Percentiles rank a stretch among this genome's conserved stretches.
Evolutionary conservation across 1,140 invertebrate genomes (phyloP).

Genomic region (Plodia interpunctella): DNA sequence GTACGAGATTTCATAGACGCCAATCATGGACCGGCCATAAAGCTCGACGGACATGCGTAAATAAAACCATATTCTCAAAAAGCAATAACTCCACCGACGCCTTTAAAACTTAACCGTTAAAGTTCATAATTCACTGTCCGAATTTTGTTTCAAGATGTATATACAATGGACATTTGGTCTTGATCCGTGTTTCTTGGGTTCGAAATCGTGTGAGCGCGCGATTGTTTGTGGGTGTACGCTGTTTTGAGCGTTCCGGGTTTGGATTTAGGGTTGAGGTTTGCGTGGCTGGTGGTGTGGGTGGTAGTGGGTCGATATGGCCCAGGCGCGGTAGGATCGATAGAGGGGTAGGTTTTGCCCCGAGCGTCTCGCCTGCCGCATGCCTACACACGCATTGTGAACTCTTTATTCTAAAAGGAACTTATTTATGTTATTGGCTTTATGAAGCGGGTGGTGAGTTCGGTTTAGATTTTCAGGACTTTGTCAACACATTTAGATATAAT

Average conservation of each 20-base stretch:
- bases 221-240: slow-evolving; percentile 16
- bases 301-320: slow-evolving; percentile 59
- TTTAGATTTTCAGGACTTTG: not conserved
- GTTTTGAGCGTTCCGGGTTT: slow-evolving; percentile 33
- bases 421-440: not conserved
- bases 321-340: slow-evolving; percentile 63
- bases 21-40: slow-evolving; percentile 18
- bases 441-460: not conserved
- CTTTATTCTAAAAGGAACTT: slow-evolving; percentile 12
- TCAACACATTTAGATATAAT: no score
- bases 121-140: slow-evolving; percentile 62
- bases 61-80: slow-evolving; percentile 41
- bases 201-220: slow-evolving; percentile 42
- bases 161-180: slow-evolving; percentile 45
- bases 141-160: slow-evolving; percentile 28
- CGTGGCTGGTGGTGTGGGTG: slow-evolving; percentile 31
- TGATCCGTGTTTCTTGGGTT: slow-evolving; percentile 56
- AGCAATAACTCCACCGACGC: slow-evolving; percentile 36
- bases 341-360: slow-evolving; percentile 41
- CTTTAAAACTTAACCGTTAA: slow-evolving; percentile 59
- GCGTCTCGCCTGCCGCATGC: slow-evolving; percentile 49
- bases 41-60: slow-evolving; percentile 64
- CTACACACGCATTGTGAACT: slow-evolving; percentile 31
- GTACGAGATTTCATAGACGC: not conserved
- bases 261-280: slow-evolving; percentile 54